A percentile compares a stretch with the other conserved stretches of the same genome.
Evolutionary conservation across 1,140 invertebrate genomes (phyloP).

Genomic region (Homarus americanus): DNA sequence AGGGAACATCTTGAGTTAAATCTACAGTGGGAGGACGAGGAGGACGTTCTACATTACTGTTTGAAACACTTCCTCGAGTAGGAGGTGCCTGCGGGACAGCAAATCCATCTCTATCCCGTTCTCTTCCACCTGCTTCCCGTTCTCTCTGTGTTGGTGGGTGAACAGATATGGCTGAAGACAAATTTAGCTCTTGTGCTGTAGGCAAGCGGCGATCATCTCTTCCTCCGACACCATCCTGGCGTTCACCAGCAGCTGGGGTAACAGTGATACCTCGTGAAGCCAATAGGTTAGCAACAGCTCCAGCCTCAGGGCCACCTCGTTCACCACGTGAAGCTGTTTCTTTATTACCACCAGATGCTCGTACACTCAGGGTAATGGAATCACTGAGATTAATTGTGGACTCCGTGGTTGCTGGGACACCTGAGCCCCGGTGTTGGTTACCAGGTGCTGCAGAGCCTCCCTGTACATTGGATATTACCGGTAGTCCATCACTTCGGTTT

Average conservation of each 20-base stretch:
- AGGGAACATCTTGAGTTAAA: constrained; percentile 80
- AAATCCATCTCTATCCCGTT: constrained; percentile 72
- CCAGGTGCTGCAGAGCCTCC: constrained; percentile 77
- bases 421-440: neutral
- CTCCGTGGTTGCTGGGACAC: constrained; percentile 76
- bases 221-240: constrained; percentile 62
- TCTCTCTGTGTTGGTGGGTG: constrained; percentile 76
- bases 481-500: constrained; percentile 85
- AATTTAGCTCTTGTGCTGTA: constrained; percentile 79
- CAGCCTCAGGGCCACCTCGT: constrained; percentile 82
- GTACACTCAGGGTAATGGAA: constrained; percentile 83
- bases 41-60: constrained; percentile 78
- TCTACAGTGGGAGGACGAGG: constrained; percentile 81
- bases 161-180: constrained; percentile 87
- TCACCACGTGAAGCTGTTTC: constrained; percentile 60
- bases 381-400: constrained; percentile 83
- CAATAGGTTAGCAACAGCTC: constrained; percentile 86
- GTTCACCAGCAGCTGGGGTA: constrained; percentile 80
- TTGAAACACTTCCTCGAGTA: constrained; percentile 40
- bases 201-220: constrained; percentile 71
- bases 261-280: constrained; percentile 87
- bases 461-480: constrained; percentile 86
- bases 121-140: constrained; percentile 51
- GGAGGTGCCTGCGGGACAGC: constrained; percentile 74
- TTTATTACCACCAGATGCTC: constrained; percentile 80